A percentile compares a stretch with the other conserved stretches of the same genome.
Conservation (phyloP, 2,113 vertebrate genomes). For the Ctenodactylus gundi region DNA sequence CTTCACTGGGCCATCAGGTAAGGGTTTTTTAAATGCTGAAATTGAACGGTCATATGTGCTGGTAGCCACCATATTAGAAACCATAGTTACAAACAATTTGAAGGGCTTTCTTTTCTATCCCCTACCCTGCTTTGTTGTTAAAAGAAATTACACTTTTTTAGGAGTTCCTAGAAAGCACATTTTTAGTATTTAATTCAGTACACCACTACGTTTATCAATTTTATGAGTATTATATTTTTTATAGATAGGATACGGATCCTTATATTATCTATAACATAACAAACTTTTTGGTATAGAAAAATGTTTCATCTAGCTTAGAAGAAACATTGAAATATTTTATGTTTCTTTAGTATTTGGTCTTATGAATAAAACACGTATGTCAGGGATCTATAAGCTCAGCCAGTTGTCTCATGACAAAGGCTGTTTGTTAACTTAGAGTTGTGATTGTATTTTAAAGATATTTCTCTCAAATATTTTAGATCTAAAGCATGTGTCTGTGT, state of each 20-base stretch:
- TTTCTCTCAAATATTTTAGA: neutral
- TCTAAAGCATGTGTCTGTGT: neutral
- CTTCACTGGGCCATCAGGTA: constrained; percentile 99
- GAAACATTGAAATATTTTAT: neutral
- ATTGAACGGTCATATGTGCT: neutral
- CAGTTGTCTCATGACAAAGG: neutral
- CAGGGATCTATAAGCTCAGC: neutral
- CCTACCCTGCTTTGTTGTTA: neutral
- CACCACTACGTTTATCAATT: neutral
- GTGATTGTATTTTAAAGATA: neutral
- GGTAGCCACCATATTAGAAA: neutral
- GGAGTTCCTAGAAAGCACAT: neutral
- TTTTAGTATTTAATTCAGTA: constrained; percentile 8
- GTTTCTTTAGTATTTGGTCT: constrained; percentile 10
- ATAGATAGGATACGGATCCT: constrained; percentile 17
- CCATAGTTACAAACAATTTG: neutral
- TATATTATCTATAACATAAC: neutral
- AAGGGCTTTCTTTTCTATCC: neutral
- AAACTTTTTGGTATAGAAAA: neutral
- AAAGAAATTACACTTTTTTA: neutral
- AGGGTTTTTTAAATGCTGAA: constrained; percentile 50
- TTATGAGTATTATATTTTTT: constrained; percentile 16
- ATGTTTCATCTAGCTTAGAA: constrained; percentile 14
- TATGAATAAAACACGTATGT: neutral
- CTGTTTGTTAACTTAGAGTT: neutral